These are phyloP conservation scores for Apodemia duryi DNA, from an alignment of 2,888 invertebrate species.

Conservation along the genomic window DNA sequence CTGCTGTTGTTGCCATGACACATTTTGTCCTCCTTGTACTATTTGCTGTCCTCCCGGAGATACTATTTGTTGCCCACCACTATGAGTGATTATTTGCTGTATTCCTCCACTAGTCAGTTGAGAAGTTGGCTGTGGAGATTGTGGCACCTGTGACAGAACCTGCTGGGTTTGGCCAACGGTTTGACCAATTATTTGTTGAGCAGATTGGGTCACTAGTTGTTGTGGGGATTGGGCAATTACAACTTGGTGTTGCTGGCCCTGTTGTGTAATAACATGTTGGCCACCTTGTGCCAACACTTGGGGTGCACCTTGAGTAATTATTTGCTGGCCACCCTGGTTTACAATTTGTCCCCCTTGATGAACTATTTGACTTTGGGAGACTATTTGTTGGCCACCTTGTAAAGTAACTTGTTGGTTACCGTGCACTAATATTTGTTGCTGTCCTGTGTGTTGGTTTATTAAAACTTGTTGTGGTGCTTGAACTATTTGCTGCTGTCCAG, in stretches of 20 bases:
- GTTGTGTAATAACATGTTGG: constrained; percentile 71
- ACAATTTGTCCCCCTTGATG: constrained; percentile 71
- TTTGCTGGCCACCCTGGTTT: constrained; percentile 67
- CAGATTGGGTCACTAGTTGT: constrained; percentile 70
- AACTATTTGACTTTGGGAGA: constrained; percentile 69
- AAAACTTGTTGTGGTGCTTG: constrained; percentile 76
- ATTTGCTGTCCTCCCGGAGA: constrained; percentile 69
- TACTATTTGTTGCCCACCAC: constrained; percentile 69
- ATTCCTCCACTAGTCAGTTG: constrained; percentile 62
- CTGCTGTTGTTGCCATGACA: constrained; percentile 73
- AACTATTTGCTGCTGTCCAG: constrained; percentile 72
- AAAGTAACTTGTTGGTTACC: constrained; percentile 72
- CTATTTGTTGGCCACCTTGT: constrained; percentile 69
- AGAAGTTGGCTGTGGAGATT: constrained; percentile 59
- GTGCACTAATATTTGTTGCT: constrained; percentile 72
- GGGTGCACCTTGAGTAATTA: constrained; percentile 62
- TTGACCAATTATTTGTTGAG: constrained; percentile 69
- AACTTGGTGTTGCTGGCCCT: constrained; percentile 71
- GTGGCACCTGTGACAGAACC: constrained; percentile 64
- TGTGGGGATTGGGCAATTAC: constrained; percentile 71
- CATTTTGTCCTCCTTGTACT: constrained; percentile 67
- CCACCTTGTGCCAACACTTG: constrained; percentile 71
- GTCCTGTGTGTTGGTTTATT: constrained; percentile 69
- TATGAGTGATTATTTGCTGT: constrained; percentile 73
- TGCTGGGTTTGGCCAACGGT: constrained; percentile 62